Evolutionary conservation across 2,797 vertebrate genomes (phyloP).

Genomic region (Allobates femoralis): DNA sequence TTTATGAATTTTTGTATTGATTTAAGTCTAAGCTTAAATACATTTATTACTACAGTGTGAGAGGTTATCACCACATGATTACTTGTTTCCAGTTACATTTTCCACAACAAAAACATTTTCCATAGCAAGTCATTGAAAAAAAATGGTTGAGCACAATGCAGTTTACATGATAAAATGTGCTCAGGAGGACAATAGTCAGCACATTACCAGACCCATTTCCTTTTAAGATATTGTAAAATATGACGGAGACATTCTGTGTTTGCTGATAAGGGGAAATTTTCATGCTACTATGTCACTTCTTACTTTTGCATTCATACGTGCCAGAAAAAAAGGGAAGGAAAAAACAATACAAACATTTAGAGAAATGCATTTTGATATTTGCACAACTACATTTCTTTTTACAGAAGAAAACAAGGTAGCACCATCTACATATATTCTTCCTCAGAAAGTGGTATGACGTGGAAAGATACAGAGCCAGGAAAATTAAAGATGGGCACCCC

Average conservation of each 20-base stretch:
- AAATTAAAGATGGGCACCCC: not conserved
- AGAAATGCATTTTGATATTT: constrained; percentile 3
- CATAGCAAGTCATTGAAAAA: constrained; percentile 37
- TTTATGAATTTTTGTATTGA: constrained; percentile 43
- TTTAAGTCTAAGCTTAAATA: constrained; percentile 22
- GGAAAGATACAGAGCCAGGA: not conserved
- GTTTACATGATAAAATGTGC: constrained; percentile 14
- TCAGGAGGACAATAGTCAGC: constrained; percentile 17
- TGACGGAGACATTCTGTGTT: constrained; percentile 15
- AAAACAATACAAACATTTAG: not conserved
- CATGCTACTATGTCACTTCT: not conserved
- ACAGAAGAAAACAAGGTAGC: not conserved
- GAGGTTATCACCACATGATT: constrained; percentile 34
- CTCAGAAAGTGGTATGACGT: not conserved
- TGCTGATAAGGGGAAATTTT: constrained; percentile 22
- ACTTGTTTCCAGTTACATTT: constrained; percentile 26
- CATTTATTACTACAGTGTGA: constrained; percentile 44
- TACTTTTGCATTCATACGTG: constrained; percentile 5
- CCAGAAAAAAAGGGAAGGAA: not conserved
- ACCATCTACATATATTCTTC: not conserved
- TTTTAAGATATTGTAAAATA: constrained; percentile 26
- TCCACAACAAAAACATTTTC: constrained; percentile 43
- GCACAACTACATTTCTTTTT: not conserved
- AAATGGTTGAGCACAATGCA: constrained; percentile 33
- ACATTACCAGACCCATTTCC: constrained; percentile 17